A percentile compares a stretch with the other conserved stretches of the same genome.
These are phyloP conservation scores for Globia sparganii DNA, from an alignment of 2,888 invertebrate genomes.

Conservation along the genomic window DNA sequence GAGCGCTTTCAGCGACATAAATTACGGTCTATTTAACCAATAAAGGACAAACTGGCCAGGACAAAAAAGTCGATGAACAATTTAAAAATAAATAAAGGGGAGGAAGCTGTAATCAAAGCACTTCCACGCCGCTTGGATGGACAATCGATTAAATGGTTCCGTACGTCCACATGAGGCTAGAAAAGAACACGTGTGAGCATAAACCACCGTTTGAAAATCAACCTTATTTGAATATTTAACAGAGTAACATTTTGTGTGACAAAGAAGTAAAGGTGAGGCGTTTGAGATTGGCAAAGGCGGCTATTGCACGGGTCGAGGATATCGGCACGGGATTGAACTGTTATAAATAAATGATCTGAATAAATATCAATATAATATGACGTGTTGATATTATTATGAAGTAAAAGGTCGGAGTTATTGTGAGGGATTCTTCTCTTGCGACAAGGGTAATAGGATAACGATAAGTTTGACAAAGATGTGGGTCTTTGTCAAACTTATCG, in stretches of 20 bases:
- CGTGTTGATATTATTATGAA: conserved; percentile 28
- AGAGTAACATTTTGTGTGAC: conserved; percentile 31
- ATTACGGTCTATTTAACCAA: conserved; percentile 73
- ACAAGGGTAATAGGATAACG: conserved; percentile 8
- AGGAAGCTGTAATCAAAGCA: conserved; percentile 88
- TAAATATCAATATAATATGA: conserved; percentile 35
- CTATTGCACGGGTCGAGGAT: conserved; percentile 41
- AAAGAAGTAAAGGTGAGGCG: conserved; percentile 6
- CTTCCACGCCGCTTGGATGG: conserved; percentile 83
- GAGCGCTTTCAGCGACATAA: conserved; percentile 45
- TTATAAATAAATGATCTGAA: conserved; percentile 46
- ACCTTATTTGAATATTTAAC: conserved; percentile 12
- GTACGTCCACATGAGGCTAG: conserved; percentile 65
- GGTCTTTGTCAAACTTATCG: no score
- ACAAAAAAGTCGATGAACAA: conserved; percentile 78
- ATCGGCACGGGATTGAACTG: conserved; percentile 36
- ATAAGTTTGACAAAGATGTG: not conserved
- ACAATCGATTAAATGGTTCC: conserved; percentile 85
- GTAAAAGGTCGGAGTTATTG: conserved; percentile 39
- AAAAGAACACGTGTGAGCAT: conserved; percentile 42
- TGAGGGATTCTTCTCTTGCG: conserved; percentile 15
- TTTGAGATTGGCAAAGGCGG: conserved; percentile 29
- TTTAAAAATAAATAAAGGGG: conserved; percentile 86
- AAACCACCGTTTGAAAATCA: not conserved
- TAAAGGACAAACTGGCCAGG: conserved; percentile 70